phyloP scores from a whole-genome alignment of 2,113 vertebrate species.

The Equus quagga region DNA sequence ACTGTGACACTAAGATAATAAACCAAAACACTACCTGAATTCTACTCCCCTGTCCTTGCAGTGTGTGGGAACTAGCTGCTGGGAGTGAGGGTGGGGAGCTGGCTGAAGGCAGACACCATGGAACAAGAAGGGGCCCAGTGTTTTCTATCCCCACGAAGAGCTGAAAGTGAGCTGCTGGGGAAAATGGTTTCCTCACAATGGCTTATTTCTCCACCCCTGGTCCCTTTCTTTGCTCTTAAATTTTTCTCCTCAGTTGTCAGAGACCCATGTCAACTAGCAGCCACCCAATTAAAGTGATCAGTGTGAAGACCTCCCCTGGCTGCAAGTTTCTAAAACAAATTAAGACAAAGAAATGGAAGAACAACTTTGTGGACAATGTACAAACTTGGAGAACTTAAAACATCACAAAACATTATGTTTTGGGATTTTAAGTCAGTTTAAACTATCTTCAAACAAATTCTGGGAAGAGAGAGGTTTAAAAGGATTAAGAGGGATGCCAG shows the following conservation, averaged over 20 bases:
- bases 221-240: neutral
- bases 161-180: neutral
- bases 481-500: neutral
- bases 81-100: neutral
- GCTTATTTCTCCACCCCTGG: neutral
- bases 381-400: neutral
- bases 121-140: neutral
- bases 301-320: neutral
- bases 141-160: neutral
- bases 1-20: slow-evolving; percentile 82
- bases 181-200: neutral
- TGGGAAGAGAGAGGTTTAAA: neutral
- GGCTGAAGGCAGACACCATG: neutral
- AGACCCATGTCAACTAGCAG: neutral
- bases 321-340: neutral
- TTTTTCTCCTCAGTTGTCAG: neutral
- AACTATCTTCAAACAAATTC: neutral
- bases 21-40: slow-evolving; percentile 79
- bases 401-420: neutral
- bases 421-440: slow-evolving; percentile 23
- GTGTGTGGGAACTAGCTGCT: neutral
- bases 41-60: neutral
- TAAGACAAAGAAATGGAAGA: neutral
- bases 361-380: neutral
- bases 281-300: neutral